These are phyloP conservation scores for Anneissia japonica DNA, from an alignment of 35 echinoderm and acorn worm species.

Conservation along the genomic window DNA sequence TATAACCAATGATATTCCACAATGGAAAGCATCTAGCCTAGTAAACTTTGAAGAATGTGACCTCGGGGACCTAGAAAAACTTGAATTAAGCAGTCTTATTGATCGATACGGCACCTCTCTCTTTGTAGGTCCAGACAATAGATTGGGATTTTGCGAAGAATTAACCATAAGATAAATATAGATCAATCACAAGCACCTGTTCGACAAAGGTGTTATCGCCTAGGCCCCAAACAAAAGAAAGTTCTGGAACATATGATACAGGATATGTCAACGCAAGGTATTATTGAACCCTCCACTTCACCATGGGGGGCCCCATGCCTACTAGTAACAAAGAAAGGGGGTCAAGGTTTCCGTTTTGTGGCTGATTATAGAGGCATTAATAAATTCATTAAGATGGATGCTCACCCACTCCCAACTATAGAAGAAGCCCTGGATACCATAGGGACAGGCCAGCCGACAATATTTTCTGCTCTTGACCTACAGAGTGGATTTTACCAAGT, in stretches of 20 bases:
- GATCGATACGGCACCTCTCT: no score
- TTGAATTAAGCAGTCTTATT: no score
- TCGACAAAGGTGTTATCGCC: neutral
- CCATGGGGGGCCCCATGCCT: slow-evolving; percentile 15
- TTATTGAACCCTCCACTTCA: slow-evolving; percentile 9
- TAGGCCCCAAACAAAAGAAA: neutral
- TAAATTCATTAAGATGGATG: neutral
- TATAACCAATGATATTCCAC: no score
- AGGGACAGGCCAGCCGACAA: neutral
- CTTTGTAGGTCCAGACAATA: neutral
- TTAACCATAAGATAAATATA: slow-evolving; percentile 3
- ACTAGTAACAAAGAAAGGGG: slow-evolving; percentile 1
- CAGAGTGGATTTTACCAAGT: slow-evolving; percentile 37
- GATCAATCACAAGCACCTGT: neutral
- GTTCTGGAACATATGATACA: slow-evolving; percentile 3
- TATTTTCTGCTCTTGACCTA: slow-evolving; percentile 29
- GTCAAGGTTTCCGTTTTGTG: neutral
- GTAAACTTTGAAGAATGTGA: no score
- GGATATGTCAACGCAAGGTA: slow-evolving; percentile 4
- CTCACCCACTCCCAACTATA: neutral
- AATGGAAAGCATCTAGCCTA: no score
- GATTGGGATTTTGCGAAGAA: neutral
- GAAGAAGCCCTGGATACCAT: slow-evolving; percentile 21
- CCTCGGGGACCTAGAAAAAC: no score
- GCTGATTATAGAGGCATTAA: slow-evolving; percentile 23